Percentiles rank a stretch among this genome's conserved stretches.
These are phyloP conservation scores for Orchesella flavescens DNA, from an alignment of 2,888 invertebrate species.

Conservation along the genomic window DNA sequence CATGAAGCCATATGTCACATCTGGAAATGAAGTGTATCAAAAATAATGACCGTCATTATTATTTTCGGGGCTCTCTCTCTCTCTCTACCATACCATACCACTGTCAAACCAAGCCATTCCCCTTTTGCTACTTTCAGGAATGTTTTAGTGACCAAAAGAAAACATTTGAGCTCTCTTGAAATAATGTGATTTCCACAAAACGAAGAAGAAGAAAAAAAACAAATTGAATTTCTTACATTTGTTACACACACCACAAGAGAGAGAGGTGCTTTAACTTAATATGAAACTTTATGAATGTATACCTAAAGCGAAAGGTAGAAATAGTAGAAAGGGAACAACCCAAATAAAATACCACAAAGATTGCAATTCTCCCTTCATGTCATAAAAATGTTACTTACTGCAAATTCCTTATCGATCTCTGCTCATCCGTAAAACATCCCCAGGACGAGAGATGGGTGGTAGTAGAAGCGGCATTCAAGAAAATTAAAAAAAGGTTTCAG, in stretches of 20 bases:
- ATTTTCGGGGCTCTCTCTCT: conserved; percentile 26
- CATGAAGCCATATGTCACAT: conserved; percentile 72
- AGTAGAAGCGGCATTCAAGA: conserved; percentile 38
- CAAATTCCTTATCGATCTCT: conserved; percentile 71
- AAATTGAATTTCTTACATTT: conserved; percentile 9
- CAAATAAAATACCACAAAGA: conserved; percentile 22
- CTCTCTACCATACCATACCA: background rate
- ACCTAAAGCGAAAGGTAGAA: background rate
- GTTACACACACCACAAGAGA: background rate
- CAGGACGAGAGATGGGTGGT: conserved; percentile 12
- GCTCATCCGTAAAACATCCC: conserved; percentile 56
- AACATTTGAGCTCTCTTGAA: background rate
- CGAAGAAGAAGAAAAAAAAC: background rate
- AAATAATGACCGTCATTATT: conserved; percentile 34
- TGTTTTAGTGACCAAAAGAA: background rate
- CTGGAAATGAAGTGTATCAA: conserved; percentile 52
- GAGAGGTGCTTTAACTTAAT: background rate
- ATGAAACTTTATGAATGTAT: background rate
- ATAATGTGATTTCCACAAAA: background rate
- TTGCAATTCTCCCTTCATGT: conserved; percentile 13
- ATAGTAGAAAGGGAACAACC: conserved; percentile 19
- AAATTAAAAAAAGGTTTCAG: conserved; percentile 32
- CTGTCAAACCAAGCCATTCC: background rate
- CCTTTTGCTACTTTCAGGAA: background rate
- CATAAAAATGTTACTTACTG: conserved; percentile 65